Evolutionary conservation across 2,888 invertebrate genomes (phyloP), one percentile per base, ranked within the genome.

Genomic region (Hofmannophila pseudospretella): DNA sequence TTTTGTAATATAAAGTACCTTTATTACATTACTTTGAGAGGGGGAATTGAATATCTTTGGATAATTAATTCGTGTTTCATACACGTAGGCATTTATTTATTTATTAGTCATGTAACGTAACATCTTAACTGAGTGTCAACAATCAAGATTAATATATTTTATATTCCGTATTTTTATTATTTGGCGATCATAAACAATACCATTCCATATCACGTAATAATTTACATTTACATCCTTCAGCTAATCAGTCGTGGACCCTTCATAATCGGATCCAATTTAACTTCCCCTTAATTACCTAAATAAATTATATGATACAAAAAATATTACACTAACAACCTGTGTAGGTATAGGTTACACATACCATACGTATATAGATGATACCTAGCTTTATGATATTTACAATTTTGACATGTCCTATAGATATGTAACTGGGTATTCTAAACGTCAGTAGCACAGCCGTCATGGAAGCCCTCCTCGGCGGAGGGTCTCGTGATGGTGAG

Each of bases 361-460:
- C 58, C 70, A 65, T 69, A 74, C 65, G 65, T 75, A 72, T 69
- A 61, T 34, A 57, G 59, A 65, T 54, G 58, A 63, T 59, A 66
- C 49, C 60, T 69, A 73, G n/a, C 39, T 58, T 63, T 70, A 64
- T 38, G 47, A 56, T 65, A 69, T 72, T 61, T 75, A 73, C 75
- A 75, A 65, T 67, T 67, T 58, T 62, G 66, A 66, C 65, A 65
- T 57, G 49, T 63, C 54, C 51, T 58, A 53, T 58, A 65, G 64
- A 66, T 70, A 69, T 65, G 63, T 61, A 63, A 67, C 53, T 54
- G 42, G 45, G 49, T 44, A 44, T 42, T 63, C 62, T 93, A 96
- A 75, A 96, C 96, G 80, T 96, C 96, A 52, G 96, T 96, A 53
- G 96, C 96, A 79, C 95, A 95, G 62, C 96, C 96, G 84, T 96